Percentiles rank a stretch among this genome's conserved stretches.
Conservation (phyloP, 2,797 vertebrate genomes). For the Hypotaenidia okinawae region DNA sequence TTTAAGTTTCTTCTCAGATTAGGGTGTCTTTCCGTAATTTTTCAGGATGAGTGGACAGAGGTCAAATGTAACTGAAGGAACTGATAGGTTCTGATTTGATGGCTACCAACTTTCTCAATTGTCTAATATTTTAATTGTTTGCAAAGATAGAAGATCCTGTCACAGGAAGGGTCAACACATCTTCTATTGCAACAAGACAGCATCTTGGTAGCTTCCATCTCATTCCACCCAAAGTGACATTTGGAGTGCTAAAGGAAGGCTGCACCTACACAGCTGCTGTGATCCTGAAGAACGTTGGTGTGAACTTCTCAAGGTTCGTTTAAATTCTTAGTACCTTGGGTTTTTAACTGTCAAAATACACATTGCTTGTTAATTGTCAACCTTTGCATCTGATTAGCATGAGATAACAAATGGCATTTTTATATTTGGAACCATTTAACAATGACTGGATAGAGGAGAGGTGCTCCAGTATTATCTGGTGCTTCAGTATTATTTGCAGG, state of each 20-base stretch:
- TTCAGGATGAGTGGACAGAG: neutral
- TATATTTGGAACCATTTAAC: neutral
- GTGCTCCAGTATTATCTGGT: no score
- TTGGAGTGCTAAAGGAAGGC: slow-evolving; percentile 85
- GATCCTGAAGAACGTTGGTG: slow-evolving; percentile 85
- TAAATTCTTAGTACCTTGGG: neutral
- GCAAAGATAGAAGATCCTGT: slow-evolving; percentile 78
- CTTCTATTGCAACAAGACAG: slow-evolving; percentile 72
- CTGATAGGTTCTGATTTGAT: neutral
- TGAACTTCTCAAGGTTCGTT: slow-evolving; percentile 87
- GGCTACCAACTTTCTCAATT: neutral
- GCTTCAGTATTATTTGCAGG: neutral
- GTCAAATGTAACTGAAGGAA: neutral
- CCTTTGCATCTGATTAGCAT: neutral
- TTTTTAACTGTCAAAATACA: neutral
- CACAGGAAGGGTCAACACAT: slow-evolving; percentile 79
- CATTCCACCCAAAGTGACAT: slow-evolving; percentile 78
- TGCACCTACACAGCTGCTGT: slow-evolving; percentile 77
- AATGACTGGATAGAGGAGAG: neutral
- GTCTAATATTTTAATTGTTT: slow-evolving; percentile 58
- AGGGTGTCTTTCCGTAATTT: neutral
- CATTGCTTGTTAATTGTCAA: neutral
- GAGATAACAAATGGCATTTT: neutral
- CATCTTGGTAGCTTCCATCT: slow-evolving; percentile 80
- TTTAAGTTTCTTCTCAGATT: neutral